Evolutionary conservation across 2,888 invertebrate species (phyloP), one percentile per base, ranked within the genome.

Genomic region (Gymnoscelis rufifasciata): DNA sequence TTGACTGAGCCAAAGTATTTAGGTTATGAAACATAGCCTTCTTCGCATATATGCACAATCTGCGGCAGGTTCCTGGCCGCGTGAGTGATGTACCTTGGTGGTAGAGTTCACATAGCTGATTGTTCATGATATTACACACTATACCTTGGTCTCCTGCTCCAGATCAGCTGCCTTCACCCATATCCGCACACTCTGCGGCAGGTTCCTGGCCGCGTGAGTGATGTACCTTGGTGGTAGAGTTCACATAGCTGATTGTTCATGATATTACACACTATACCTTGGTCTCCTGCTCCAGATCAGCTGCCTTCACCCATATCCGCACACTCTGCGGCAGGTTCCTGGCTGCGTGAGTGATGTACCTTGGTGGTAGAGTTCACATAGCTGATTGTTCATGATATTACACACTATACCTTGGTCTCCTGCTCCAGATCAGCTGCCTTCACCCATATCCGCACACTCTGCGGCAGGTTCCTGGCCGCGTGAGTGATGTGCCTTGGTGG

Each of bases 131-230:
- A 5, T 19, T n/a, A n/a, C n/a, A n/a, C 19, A 19, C 19, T 19
- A 5, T 59, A 89, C 89, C 73, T 98, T 99, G 0, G 92, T 88
- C 79, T 99, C 99, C 0, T 90, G 91, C 76, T 99, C 99, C 37
- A 99, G 81, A 60, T 98, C 98, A 0, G 99, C 97, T 0, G 99
- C 99, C 79, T 98, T 98, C 47, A 98, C 98, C 99, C 99, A 99
- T 60, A 99, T 93, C 47, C 97, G 88, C 0, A 99, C 99, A 3
- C 98, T 98, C 6, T 97, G 95, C 0, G 99, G 98, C 54, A 99
- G 92, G 65, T 98, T 96, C 8, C 97, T 88, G 0, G 98, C 98
- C 0, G 99, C 99, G 75, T 98, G 98, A 0, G 99, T 97, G 40
- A 99, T 97, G 1, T n/a, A 98, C 97, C n/a, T n/a, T n/a, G n/a